These are phyloP conservation scores for Nymphicus hollandicus DNA, from an alignment of 2,113 vertebrate species.

Conservation along the genomic window DNA sequence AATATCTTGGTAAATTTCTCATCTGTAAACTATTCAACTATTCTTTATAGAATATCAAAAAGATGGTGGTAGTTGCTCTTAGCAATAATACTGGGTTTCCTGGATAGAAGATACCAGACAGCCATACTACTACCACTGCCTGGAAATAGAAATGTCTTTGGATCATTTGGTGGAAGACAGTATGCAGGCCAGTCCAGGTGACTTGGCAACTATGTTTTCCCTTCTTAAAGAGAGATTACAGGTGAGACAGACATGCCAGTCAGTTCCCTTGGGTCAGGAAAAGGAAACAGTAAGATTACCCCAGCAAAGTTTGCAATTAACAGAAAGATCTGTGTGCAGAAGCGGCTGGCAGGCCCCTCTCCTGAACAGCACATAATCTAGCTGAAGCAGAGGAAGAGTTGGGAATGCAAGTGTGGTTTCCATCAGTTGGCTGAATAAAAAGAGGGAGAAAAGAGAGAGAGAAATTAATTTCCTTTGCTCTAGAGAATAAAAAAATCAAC, in stretches of 20 bases:
- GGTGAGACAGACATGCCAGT: background rate
- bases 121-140: background rate
- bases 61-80: background rate
- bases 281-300: background rate
- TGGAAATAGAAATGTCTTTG: background rate
- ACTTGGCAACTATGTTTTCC: background rate
- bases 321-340: background rate
- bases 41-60: background rate
- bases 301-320: accelerated
- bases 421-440: background rate
- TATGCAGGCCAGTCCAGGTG: background rate
- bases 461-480: background rate
- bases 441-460: background rate
- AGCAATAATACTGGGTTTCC: accelerated
- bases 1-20: background rate
- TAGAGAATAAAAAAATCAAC: background rate
- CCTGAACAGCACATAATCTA: background rate
- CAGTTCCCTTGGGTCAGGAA: background rate
- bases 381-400: background rate
- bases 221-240: background rate
- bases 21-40: background rate
- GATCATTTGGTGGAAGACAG: background rate
- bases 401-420: background rate
- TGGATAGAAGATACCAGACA: background rate
- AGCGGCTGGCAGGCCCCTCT: background rate